These are phyloP conservation scores for Andrena camellia DNA, from an alignment of 2,888 invertebrate genomes.

Conservation along the genomic window DNA sequence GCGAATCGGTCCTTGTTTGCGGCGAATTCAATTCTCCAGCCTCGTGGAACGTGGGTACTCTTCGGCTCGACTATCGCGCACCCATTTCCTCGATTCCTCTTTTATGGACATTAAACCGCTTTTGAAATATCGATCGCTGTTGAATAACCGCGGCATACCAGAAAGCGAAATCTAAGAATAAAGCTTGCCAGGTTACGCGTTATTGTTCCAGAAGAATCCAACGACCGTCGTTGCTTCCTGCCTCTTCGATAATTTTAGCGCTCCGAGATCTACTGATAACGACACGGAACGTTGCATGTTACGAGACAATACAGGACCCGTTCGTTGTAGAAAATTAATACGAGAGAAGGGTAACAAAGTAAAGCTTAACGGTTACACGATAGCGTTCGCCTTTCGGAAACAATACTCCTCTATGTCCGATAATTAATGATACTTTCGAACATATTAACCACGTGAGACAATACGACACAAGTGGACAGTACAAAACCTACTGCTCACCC, in stretches of 20 bases:
- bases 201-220: conserved; percentile 17
- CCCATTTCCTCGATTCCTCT: neutral
- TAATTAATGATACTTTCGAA: neutral
- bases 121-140: neutral
- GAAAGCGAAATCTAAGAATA: neutral
- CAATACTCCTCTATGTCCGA: neutral
- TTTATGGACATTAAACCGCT: neutral
- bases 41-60: neutral
- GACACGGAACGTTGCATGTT: neutral
- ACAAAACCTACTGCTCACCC: too few species aligned
- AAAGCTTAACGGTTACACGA: conserved; percentile 6
- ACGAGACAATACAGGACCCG: conserved; percentile 26
- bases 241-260: conserved; percentile 3
- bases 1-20: conserved; percentile 21
- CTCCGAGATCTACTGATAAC: conserved; percentile 2
- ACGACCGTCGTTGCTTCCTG: conserved; percentile 20
- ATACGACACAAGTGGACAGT: too few species aligned
- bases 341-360: conserved; percentile 11
- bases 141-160: neutral
- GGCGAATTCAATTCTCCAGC: neutral
- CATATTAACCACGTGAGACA: neutral
- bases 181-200: conserved; percentile 4
- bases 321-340: conserved; percentile 19
- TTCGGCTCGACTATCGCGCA: neutral
- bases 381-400: neutral